Evolutionary conservation across 2,797 vertebrate species (phyloP).

Genomic region (Sebastolobus alascanus): DNA sequence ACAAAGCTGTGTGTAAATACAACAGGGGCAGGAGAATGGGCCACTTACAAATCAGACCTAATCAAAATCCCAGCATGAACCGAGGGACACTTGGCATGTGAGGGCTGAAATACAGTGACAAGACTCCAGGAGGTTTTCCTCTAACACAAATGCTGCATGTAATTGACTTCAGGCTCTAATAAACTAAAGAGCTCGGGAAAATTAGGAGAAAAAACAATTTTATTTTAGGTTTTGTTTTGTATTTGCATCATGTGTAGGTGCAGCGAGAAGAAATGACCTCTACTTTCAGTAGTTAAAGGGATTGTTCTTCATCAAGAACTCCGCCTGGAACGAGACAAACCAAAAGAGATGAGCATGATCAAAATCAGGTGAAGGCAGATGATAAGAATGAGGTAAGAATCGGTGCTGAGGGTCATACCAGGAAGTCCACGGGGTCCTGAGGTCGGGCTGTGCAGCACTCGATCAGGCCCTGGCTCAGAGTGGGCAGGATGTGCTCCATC

Average conservation of each 20-base stretch:
- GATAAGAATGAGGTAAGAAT: not conserved
- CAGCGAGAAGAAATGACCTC: not conserved
- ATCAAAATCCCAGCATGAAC: conserved; percentile 49
- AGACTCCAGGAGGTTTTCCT: conserved; percentile 26
- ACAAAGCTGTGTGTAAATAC: conserved; percentile 46
- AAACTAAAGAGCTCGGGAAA: not conserved
- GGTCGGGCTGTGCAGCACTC: conserved; percentile 89
- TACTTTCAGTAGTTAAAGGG: conserved; percentile 76
- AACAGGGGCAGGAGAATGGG: conserved; percentile 51
- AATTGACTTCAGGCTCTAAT: conserved; percentile 33
- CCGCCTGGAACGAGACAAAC: conserved; percentile 86
- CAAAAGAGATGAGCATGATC: not conserved
- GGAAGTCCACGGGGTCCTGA: conserved; percentile 91
- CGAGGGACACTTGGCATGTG: conserved; percentile 46
- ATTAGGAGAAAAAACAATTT: not conserved
- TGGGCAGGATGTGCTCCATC: conserved; percentile 90
- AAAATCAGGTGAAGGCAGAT: too few relatives aligned
- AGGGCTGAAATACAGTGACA: conserved; percentile 27
- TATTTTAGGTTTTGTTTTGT: not conserved
- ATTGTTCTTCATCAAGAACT: conserved; percentile 92
- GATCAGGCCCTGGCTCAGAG: conserved; percentile 89
- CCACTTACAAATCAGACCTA: conserved; percentile 57
- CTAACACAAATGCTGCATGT: conserved; percentile 7
- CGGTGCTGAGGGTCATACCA: conserved; percentile 72
- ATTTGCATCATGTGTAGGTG: not conserved